Percentiles rank a stretch among this genome's conserved stretches.
These are phyloP conservation scores for Istiophorus platypterus DNA, from an alignment of 2,113 vertebrate genomes.

Conservation along the genomic window DNA sequence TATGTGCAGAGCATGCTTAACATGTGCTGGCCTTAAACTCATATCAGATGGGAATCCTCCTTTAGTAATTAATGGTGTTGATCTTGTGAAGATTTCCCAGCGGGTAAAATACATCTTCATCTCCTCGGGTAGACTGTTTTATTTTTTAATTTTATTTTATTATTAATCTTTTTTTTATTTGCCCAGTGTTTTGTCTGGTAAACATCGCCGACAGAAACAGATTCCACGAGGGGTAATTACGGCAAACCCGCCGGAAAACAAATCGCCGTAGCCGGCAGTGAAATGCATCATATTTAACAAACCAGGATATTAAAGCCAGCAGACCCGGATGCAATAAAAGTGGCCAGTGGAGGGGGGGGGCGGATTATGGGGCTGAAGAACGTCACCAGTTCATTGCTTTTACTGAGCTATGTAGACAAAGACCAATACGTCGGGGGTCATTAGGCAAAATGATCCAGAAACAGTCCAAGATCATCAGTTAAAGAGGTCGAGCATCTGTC, in stretches of 20 bases:
- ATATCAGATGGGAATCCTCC: slow-evolving; percentile 18
- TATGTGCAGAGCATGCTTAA: slow-evolving; percentile 10
- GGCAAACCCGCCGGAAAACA: slow-evolving; percentile 34
- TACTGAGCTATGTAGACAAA: slow-evolving; percentile 53
- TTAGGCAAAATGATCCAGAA: slow-evolving; percentile 63
- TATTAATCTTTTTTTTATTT: slow-evolving; percentile 21
- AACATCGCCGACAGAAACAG: slow-evolving; percentile 52
- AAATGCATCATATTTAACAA: slow-evolving; percentile 51
- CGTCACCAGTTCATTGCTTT: slow-evolving; percentile 63
- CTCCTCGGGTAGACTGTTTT: slow-evolving; percentile 55
- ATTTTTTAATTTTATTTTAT: no score
- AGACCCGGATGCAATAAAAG: slow-evolving; percentile 61
- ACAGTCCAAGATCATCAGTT: slow-evolving; percentile 51
- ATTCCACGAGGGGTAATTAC: slow-evolving; percentile 71
- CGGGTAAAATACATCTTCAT: slow-evolving; percentile 54
- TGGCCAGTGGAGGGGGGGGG: slow-evolving; percentile 39
- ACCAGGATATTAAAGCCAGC: slow-evolving; percentile 67
- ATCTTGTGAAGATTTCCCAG: slow-evolving; percentile 68
- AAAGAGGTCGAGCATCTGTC: neutral
- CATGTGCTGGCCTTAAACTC: slow-evolving; percentile 24
- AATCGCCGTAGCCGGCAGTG: slow-evolving; percentile 55
- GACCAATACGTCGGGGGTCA: slow-evolving; percentile 53
- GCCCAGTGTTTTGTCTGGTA: slow-evolving; percentile 59
- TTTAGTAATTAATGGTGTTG: slow-evolving; percentile 69
- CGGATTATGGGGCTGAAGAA: slow-evolving; percentile 46